phyloP scores from a whole-genome alignment of 2,113 vertebrate species.

The Meles meles region DNA sequence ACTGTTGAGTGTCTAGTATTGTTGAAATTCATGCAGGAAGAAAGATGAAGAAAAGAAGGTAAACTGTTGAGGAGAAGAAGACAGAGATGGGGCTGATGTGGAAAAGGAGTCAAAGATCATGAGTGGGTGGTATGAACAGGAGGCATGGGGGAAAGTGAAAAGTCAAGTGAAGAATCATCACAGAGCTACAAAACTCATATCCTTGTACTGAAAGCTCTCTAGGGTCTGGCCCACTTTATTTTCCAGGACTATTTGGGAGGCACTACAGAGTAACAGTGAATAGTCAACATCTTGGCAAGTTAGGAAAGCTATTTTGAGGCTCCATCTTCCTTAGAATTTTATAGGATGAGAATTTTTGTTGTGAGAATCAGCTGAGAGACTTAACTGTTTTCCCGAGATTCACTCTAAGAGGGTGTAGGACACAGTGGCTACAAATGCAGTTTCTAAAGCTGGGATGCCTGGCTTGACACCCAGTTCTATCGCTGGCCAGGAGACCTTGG shows the following conservation, averaged over 20 bases:
- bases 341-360: neutral
- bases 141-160: neutral
- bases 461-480: neutral
- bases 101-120: neutral
- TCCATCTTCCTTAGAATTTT: neutral
- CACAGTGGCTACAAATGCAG: neutral
- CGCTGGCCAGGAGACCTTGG: neutral
- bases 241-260: neutral
- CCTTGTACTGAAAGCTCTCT: neutral
- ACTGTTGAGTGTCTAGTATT: neutral
- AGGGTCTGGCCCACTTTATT: neutral
- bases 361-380: neutral
- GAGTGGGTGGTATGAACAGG: neutral
- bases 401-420: neutral
- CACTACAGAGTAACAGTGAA: neutral
- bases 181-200: neutral
- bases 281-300: neutral
- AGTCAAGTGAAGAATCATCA: neutral
- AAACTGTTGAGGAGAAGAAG: neutral
- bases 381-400: neutral
- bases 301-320: neutral
- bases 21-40: neutral
- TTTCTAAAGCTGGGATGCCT: neutral
- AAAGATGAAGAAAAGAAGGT: neutral
- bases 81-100: neutral